Conservation (phyloP, 2,888 invertebrate species). For the Drymonia ruficornis region DNA sequence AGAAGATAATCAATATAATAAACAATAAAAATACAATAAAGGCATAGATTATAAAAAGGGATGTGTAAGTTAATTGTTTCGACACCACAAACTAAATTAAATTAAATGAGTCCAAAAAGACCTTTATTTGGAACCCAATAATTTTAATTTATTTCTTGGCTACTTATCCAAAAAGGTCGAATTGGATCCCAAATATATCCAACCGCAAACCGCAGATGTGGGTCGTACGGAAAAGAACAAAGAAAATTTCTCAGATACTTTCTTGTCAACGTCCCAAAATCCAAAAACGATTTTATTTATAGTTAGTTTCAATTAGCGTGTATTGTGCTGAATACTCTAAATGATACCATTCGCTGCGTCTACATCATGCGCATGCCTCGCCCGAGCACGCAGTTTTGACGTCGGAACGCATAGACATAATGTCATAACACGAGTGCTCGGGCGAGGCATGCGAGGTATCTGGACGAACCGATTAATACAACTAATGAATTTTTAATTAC, state of each 20-base stretch:
- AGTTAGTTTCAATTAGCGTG: slow-evolving; percentile 12
- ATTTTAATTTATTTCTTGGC: not conserved
- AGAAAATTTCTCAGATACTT: not conserved
- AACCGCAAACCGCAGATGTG: slow-evolving; percentile 5
- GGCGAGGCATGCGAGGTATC: too few species aligned
- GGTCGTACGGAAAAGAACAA: not conserved
- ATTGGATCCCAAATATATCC: not conserved
- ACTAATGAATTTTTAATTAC: slow-evolving; percentile 21
- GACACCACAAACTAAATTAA: too few species aligned
- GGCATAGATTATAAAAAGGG: too few species aligned
- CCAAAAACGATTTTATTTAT: slow-evolving; percentile 10
- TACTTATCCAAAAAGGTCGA: not conserved
- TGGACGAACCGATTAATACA: slow-evolving; percentile 13
- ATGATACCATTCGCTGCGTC: too few species aligned
- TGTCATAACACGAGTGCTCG: too few species aligned
- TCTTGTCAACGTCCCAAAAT: not conserved
- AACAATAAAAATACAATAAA: too few species aligned
- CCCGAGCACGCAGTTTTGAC: too few species aligned
- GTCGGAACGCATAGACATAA: too few species aligned
- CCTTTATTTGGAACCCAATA: not conserved
- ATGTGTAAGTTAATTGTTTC: too few species aligned
- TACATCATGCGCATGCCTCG: too few species aligned
- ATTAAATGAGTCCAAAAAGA: too few species aligned
- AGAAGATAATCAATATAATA: too few species aligned
- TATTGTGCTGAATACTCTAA: slow-evolving; percentile 11